A percentile compares a stretch with the other conserved stretches of the same genome.
Evolutionary conservation across 2,113 vertebrate genomes (phyloP).

Genomic region (Apteryx owenii): DNA sequence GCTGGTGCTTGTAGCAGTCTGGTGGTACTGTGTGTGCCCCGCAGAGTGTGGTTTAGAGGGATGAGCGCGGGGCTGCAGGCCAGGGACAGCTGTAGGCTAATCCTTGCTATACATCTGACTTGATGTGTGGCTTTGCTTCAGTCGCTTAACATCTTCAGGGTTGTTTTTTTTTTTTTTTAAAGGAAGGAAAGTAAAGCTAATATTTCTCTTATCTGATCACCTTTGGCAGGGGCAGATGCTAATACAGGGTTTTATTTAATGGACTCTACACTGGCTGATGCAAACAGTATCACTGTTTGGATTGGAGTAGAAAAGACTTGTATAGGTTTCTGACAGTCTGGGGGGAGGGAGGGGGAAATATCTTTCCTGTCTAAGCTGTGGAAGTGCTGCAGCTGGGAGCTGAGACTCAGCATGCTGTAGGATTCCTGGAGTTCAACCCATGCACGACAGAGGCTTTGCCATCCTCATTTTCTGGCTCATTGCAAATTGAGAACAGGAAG

Average conservation of each 20-base stretch:
- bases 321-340: not conserved
- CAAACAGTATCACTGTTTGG: not conserved
- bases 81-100: slow-evolving; percentile 31
- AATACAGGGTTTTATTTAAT: not conserved
- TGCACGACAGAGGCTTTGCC: not conserved
- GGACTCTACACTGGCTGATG: not conserved
- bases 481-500: not conserved
- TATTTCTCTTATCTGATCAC: not conserved
- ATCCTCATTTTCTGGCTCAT: not conserved
- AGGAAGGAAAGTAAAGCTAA: not conserved
- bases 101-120: not conserved
- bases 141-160: not conserved
- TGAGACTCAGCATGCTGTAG: rapidly evolving
- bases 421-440: rapidly evolving
- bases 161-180: not conserved
- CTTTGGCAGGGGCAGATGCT: not conserved
- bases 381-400: not conserved
- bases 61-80: not conserved
- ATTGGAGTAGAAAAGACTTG: not conserved
- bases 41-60: not conserved
- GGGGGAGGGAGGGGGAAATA: not conserved
- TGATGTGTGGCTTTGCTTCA: not conserved
- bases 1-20: not conserved
- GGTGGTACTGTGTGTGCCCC: not conserved
- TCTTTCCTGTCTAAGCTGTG: not conserved